Percentiles rank a stretch among this genome's conserved stretches.
Conservation (phyloP, 2,797 vertebrate genomes). For the Eleutherodactylus coqui region DNA sequence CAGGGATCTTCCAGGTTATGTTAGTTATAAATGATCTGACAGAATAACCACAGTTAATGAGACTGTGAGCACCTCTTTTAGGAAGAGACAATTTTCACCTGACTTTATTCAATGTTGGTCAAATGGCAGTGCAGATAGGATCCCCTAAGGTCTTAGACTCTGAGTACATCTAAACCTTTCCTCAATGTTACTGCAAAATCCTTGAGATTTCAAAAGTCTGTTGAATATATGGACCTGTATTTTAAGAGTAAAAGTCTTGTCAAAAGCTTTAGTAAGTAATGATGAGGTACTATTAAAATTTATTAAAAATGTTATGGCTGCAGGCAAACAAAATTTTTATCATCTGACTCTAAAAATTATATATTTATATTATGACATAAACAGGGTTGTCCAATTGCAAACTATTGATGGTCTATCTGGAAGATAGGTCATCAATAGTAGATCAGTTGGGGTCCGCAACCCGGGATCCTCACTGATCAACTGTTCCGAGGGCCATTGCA, state of each 20-base stretch:
- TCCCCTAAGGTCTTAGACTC: conserved; percentile 34
- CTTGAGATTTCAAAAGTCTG: background rate
- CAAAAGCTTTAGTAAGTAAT: background rate
- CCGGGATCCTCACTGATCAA: no score
- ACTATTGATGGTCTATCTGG: no score
- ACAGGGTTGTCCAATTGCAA: no score
- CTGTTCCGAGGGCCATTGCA: no score
- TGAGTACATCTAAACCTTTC: conserved; percentile 23
- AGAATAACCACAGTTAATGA: conserved; percentile 46
- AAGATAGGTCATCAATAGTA: no score
- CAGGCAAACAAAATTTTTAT: no score
- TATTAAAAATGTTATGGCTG: background rate
- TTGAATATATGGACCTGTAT: background rate
- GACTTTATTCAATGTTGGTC: conserved; percentile 46
- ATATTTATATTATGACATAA: no score
- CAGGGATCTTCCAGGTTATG: conserved; percentile 31
- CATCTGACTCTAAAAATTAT: no score
- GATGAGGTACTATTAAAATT: background rate
- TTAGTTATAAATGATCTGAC: conserved; percentile 49
- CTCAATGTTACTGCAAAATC: background rate
- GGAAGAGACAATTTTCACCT: conserved; percentile 41
- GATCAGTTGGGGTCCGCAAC: no score
- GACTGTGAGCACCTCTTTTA: conserved; percentile 47
- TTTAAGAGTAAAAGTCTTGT: background rate
- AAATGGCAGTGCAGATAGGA: conserved; percentile 17